Percentiles rank a stretch among this genome's conserved stretches.
phyloP scores from a whole-genome alignment of 2,113 vertebrate genomes.

The Zootoca vivipara region DNA sequence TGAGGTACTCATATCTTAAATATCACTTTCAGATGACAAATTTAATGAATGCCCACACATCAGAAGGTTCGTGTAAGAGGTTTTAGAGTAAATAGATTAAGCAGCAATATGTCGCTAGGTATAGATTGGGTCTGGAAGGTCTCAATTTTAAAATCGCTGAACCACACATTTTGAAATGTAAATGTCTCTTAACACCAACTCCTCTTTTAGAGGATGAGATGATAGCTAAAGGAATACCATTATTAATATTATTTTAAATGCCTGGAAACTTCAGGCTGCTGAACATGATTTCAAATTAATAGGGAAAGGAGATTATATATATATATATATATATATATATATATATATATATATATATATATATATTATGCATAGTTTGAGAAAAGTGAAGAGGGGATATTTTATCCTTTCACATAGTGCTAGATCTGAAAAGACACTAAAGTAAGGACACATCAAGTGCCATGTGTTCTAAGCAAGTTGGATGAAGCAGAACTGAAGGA shows the following conservation, averaged over 20 bases:
- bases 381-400: background rate
- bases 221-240: background rate
- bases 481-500: background rate
- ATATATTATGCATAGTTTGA: background rate
- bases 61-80: background rate
- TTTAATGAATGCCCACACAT: background rate
- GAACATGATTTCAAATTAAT: conserved; percentile 10
- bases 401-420: background rate
- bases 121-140: conserved; percentile 13
- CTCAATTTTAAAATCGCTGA: conserved; percentile 5
- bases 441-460: background rate
- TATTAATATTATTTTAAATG: background rate
- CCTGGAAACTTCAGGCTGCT: background rate
- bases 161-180: background rate
- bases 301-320: background rate
- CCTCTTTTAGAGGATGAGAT: background rate
- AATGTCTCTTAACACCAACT: background rate
- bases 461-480: background rate
- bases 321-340: background rate
- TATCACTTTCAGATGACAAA: background rate
- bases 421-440: background rate
- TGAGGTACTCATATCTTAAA: conserved; percentile 13
- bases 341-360: too few species aligned
- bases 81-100: conserved; percentile 11
- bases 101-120: background rate